Evolutionary conservation across 2,113 vertebrate species (phyloP).

Genomic region (Anarrhichthys ocellatus): DNA sequence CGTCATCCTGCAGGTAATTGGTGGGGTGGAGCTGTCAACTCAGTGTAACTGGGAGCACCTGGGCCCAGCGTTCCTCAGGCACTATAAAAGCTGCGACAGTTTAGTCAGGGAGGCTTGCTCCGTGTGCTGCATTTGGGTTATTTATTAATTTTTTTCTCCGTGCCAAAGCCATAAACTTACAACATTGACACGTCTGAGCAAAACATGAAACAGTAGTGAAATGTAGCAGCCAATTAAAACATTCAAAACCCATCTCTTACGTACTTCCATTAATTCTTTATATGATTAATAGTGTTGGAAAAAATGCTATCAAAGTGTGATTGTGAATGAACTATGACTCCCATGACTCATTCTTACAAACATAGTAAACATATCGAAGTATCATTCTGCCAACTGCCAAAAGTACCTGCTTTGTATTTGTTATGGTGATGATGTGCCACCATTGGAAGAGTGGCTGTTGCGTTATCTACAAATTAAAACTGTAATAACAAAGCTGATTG

Average conservation of each 20-base stretch:
- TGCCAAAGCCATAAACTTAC: background rate
- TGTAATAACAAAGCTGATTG: too few species aligned
- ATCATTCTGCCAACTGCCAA: background rate
- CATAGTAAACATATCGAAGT: too few species aligned
- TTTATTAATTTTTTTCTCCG: too few species aligned
- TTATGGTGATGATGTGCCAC: background rate
- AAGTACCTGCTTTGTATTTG: background rate
- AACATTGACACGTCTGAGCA: background rate
- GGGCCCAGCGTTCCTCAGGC: background rate
- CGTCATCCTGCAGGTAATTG: background rate
- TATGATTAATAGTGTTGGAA: background rate
- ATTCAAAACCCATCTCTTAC: background rate
- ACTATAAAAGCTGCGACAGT: background rate
- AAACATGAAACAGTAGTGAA: background rate
- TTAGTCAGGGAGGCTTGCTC: background rate
- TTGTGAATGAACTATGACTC: conserved; percentile 5
- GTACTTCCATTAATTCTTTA: background rate
- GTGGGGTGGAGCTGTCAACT: conserved; percentile 1
- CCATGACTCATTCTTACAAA: background rate
- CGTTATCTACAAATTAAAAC: background rate
- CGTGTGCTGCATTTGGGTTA: background rate
- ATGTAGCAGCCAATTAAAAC: background rate
- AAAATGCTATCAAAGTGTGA: background rate
- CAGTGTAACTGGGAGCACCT: conserved; percentile 5
- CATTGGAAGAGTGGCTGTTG: background rate